Base-by-base conservation (phyloP, 2,888 invertebrate genomes). In the Gibbula magus region DNA sequence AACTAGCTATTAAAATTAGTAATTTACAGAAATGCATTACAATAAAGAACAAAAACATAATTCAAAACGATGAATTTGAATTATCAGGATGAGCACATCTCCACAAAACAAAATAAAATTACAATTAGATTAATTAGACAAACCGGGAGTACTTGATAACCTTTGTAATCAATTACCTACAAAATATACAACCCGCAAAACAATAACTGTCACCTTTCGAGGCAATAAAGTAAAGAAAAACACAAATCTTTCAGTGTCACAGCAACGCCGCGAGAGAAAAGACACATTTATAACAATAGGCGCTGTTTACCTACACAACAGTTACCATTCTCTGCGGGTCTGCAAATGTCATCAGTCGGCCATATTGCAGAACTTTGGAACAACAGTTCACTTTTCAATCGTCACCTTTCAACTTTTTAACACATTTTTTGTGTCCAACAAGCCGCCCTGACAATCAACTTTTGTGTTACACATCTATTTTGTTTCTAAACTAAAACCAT, bases 261-360 rank as follows among this genome's bases (percentile, higher is more conserved):
- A 10, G 70, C 1, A 70, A 70, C 70, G 35, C 35, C 20, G 20
- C 70, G 35, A 70, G 16, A 70, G 32, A 70, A 35, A 56, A 20
- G 39, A 70, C 70, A 70, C 70, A 70, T 35, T 70, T 70, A 32
- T 35, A 70, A 70, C 70, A 70, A 70, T 39, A 70, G 39, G 32
- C 20, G 35, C 35, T 70, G 70, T 70, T 70, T 70, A 35, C 70
- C 70, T 29, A 70, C 70, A 70, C 70, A 70, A 70, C 70, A 70
- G n/a, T 32, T 3, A 20, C 70, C 70, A 70, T 70, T 35, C 35
- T 61, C 29, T 20, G 29, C 70, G 70, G 32, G 35, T 70, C 70
- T 70, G 70, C 35, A 35, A n/a, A 39, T 8, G 70, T 70, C 70
- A 70, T 70, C 35, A 35, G 25, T 20, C n/a, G 16, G 35, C 32